Conservation (phyloP, 1,140 invertebrate genomes). For the Charaxes varanes region DNA sequence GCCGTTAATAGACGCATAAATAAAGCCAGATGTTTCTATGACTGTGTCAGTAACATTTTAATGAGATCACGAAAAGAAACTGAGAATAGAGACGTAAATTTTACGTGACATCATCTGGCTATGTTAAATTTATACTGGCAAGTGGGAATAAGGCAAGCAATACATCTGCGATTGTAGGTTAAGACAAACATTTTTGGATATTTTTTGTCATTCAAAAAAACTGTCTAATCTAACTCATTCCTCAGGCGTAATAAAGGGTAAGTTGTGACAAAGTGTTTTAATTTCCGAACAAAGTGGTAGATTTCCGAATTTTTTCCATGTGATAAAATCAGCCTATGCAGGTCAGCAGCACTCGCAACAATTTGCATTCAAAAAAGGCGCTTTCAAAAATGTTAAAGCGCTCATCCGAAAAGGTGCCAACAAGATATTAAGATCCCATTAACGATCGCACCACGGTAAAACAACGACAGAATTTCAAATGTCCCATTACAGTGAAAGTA, state of each 20-base stretch:
- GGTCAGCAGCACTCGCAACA: slow-evolving; percentile 6
- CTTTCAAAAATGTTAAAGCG: slow-evolving; percentile 40
- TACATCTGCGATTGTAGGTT: neutral
- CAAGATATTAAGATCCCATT: slow-evolving; percentile 45
- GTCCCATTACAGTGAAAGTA: slow-evolving; percentile 24
- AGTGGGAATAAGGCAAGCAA: slow-evolving; percentile 1
- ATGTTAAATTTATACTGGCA: slow-evolving; percentile 9
- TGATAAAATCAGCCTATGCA: too few relatives aligned
- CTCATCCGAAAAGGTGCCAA: slow-evolving; percentile 32
- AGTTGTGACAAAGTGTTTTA: too few relatives aligned
- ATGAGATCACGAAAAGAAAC: slow-evolving; percentile 20
- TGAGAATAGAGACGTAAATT: slow-evolving; percentile 15
- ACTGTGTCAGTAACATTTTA: slow-evolving; percentile 9
- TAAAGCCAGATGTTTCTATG: slow-evolving; percentile 6
- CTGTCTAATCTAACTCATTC: too few relatives aligned
- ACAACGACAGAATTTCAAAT: slow-evolving; percentile 48
- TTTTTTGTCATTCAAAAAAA: too few relatives aligned
- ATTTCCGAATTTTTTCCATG: too few relatives aligned
- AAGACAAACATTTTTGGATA: too few relatives aligned
- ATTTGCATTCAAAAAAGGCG: slow-evolving; percentile 38
- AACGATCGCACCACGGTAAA: slow-evolving; percentile 33
- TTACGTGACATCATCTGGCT: slow-evolving; percentile 17
- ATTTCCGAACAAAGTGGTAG: too few relatives aligned
- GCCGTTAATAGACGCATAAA: neutral
- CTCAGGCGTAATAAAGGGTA: too few relatives aligned